Percentiles rank a stretch among this genome's conserved stretches.
Conservation (phyloP, 1,140 invertebrate species). For the Drosophila sechellia region DNA sequence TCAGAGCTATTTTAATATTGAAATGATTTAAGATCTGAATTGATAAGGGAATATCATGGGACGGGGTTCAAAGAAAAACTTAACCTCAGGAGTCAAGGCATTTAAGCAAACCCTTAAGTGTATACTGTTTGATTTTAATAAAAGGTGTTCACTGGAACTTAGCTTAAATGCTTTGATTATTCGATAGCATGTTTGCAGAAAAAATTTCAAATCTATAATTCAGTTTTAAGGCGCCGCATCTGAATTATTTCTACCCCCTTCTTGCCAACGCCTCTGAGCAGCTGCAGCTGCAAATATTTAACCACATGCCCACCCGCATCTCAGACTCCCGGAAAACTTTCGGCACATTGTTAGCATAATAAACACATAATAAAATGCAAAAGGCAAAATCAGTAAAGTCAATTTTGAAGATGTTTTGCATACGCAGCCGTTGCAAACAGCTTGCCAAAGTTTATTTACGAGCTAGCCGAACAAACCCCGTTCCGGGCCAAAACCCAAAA, state of each 20-base stretch:
- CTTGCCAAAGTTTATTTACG: conserved; percentile 56
- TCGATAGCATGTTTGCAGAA: not conserved
- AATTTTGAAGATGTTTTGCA: conserved; percentile 75
- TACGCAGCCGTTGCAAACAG: conserved; percentile 39
- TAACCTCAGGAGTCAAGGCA: not conserved
- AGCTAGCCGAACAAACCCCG: conserved; percentile 34
- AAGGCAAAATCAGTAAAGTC: conserved; percentile 77
- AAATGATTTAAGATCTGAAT: conserved; percentile 21
- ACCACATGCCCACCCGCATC: conserved; percentile 22
- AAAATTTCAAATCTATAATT: not conserved
- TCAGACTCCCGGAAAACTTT: conserved; percentile 50
- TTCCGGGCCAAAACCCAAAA: conserved; percentile 29
- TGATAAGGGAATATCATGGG: not conserved
- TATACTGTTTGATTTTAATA: not conserved
- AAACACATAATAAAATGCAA: conserved; percentile 79
- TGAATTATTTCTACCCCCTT: not conserved
- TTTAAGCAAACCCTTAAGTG: not conserved
- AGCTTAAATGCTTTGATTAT: not conserved
- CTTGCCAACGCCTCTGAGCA: conserved; percentile 22
- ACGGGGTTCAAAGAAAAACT: conserved; percentile 6
- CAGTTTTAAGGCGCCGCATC: not conserved
- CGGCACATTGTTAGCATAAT: conserved; percentile 78
- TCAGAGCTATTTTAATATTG: conserved; percentile 24
- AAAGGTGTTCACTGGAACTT: too few species aligned
- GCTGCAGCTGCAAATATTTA: conserved; percentile 49